These are phyloP conservation scores for Ginglymostoma cirratum DNA, from an alignment of 2,113 vertebrate species.

Conservation along the genomic window DNA sequence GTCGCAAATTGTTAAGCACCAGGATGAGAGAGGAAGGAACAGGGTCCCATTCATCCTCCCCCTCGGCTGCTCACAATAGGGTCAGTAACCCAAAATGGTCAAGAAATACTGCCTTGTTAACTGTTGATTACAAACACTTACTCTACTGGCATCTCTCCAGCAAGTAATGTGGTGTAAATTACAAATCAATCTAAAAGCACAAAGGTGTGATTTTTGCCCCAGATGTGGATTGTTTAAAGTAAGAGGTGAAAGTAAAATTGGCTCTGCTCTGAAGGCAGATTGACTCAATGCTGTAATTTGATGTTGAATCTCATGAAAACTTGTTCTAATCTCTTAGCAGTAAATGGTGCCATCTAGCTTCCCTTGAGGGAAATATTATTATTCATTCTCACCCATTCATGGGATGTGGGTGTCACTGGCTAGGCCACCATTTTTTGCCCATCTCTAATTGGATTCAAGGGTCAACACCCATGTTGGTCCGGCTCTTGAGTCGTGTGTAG, in stretches of 20 bases:
- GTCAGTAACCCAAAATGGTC: background rate
- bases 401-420: too few relatives aligned
- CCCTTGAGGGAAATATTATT: too few relatives aligned
- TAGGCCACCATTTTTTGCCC: too few relatives aligned
- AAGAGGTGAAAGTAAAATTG: background rate
- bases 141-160: background rate
- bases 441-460: too few relatives aligned
- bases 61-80: too few relatives aligned
- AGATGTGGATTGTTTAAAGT: background rate
- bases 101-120: background rate
- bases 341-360: background rate
- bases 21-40: too few relatives aligned
- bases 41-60: too few relatives aligned
- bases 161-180: background rate
- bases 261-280: background rate
- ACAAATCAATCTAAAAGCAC: background rate
- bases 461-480: too few relatives aligned
- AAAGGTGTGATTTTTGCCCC: background rate
- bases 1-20: too few relatives aligned
- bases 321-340: background rate
- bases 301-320: background rate
- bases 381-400: too few relatives aligned
- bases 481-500: too few relatives aligned
- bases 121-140: too few relatives aligned
- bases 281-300: background rate